A percentile compares a stretch with the other conserved stretches of the same genome.
phyloP scores from a whole-genome alignment of 2,888 invertebrate species.

The Chalcosyrphus nemorum region DNA sequence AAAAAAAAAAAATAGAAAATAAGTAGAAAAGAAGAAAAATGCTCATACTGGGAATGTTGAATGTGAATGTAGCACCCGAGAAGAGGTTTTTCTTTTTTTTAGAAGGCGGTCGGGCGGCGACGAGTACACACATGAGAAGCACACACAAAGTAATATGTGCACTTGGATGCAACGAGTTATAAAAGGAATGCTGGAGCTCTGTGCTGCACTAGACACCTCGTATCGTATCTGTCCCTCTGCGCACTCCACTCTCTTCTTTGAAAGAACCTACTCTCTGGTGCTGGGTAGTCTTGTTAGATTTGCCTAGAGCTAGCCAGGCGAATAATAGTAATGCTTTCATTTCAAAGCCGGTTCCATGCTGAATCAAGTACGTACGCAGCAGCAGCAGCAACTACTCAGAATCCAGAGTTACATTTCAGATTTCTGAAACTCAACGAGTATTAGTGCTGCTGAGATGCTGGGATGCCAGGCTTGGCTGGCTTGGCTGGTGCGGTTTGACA shows the following conservation, averaged over 20 bases:
- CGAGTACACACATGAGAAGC: slow-evolving; percentile 48
- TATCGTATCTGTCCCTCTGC: slow-evolving; percentile 22
- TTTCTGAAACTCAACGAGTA: slow-evolving; percentile 37
- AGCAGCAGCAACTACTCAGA: not conserved
- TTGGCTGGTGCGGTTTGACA: slow-evolving; percentile 63
- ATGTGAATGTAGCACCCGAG: slow-evolving; percentile 67
- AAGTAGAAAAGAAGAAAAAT: slow-evolving; percentile 42
- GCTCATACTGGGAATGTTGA: slow-evolving; percentile 70
- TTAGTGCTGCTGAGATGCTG: slow-evolving; percentile 22
- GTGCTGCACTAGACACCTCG: slow-evolving; percentile 55
- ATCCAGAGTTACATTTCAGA: slow-evolving; percentile 61
- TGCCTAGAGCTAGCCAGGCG: slow-evolving; percentile 68
- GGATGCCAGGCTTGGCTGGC: slow-evolving; percentile 12
- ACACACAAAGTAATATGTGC: slow-evolving; percentile 65
- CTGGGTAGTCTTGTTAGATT: slow-evolving; percentile 53
- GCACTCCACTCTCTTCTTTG: not conserved
- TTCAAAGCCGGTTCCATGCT: slow-evolving; percentile 65
- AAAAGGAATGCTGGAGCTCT: slow-evolving; percentile 62
- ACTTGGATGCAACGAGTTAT: slow-evolving; percentile 69
- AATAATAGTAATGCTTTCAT: slow-evolving; percentile 70
- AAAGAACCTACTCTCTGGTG: not conserved
- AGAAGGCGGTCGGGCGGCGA: slow-evolving; percentile 34
- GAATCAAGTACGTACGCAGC: slow-evolving; percentile 59
- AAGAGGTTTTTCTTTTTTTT: slow-evolving; percentile 38
- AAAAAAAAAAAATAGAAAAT: slow-evolving; percentile 21